Evolutionary conservation across 37 sponge, comb jelly and placozoan genomes (phyloP), one percentile per base, ranked within the genome.

Genomic region (Bolinopsis microptera): DNA sequence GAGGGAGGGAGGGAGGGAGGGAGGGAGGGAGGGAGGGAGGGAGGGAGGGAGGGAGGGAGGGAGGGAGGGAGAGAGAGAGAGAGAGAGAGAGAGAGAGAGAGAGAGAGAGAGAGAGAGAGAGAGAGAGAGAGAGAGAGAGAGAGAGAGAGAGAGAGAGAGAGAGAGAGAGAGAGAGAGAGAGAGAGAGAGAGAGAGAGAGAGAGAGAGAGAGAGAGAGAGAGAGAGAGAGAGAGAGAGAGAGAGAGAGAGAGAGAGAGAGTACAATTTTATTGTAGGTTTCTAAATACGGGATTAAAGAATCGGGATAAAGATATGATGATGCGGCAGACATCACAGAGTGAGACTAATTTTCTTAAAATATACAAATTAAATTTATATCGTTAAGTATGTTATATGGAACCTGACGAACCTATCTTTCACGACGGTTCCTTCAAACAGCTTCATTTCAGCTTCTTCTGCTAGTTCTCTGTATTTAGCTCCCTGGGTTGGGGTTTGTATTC

Each of bases 391-490:
- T n/a, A n/a, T n/a, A n/a, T n/a, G n/a, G n/a, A n/a, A n/a, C n/a
- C n/a, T n/a, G 26, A 70, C 35, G 18, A 32, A 77, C 80, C 36
- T 32, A 36, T 32, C 35, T 18, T 28, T 77, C 1, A 77, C 80
- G 37, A 77, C 80, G 27, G 80, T 32, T 1, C 80, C 37, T 8
- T 34, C 80, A 77, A 77, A 77, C 21, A 32, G 34, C 21, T 77
- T 32, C 80, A 77, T 28, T 77, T 77, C 80, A 34, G 80, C 80
- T 3, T 32, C 32, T 32, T 32, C 21, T 34, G 80, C 80, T 16
- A 77, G 80, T 22, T 77, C 80, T 77, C 80, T 77, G 21, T 77
- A 77, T 32, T 31, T 34, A 32, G 80, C 80, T 22, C 80, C 80
- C 80, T 77, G 36, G 5, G 18, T 23, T n/a, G 3, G 74, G 26